Percentiles rank a stretch among this genome's conserved stretches.
phyloP scores from a whole-genome alignment of 64 coral and sea anemone species.

The Montipora cactus region DNA sequence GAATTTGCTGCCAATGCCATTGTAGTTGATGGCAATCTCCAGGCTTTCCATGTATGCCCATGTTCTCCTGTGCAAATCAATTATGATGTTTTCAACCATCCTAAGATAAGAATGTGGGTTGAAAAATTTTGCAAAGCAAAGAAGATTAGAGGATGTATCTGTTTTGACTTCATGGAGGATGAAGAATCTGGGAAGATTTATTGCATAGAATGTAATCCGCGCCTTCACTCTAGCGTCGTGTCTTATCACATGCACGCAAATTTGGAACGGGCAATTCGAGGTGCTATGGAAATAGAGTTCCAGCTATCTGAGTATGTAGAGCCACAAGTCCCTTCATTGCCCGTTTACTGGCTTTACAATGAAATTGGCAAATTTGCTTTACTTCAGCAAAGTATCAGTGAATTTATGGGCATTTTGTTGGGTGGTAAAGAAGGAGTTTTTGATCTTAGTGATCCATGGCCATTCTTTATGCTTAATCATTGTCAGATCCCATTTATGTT shows the following conservation, averaged over 20 bases:
- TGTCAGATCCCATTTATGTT: constrained; percentile 33
- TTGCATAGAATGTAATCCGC: constrained; percentile 76
- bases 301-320: constrained; percentile 17
- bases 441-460: constrained; percentile 57
- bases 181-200: constrained; percentile 38
- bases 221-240: constrained; percentile 42
- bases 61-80: no score
- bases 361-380: constrained; percentile 52
- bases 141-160: background rate
- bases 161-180: constrained; percentile 69
- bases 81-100: no score
- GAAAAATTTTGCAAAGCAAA: no score
- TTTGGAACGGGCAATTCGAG: constrained; percentile 48
- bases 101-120: no score
- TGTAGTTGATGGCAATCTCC: no score
- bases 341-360: constrained; percentile 68
- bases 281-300: constrained; percentile 29
- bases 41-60: no score
- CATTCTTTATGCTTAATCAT: constrained; percentile 60
- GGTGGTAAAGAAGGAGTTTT: constrained; percentile 62
- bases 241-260: constrained; percentile 40
- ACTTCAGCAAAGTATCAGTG: constrained; percentile 20
- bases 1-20: no score
- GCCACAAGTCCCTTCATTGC: constrained; percentile 12
- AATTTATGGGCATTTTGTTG: constrained; percentile 1